phyloP scores from a whole-genome alignment of 2,113 vertebrate species.

The Syngnathus typhle region DNA sequence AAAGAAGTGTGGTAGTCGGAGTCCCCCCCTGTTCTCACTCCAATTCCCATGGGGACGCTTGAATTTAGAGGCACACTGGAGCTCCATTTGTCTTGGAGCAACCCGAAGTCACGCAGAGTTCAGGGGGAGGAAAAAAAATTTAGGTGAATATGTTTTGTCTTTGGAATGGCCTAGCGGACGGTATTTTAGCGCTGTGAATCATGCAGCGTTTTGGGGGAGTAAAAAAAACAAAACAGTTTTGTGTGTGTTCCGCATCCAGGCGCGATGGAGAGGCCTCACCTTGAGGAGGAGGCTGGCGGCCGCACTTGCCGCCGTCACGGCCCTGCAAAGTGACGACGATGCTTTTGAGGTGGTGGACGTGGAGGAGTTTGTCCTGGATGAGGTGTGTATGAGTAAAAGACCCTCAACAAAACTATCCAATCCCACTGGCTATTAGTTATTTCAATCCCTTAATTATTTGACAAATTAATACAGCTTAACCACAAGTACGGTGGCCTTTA shows the following conservation, averaged over 20 bases:
- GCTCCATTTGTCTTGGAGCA: conserved; percentile 89
- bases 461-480: no score
- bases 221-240: not conserved
- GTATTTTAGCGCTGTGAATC: conserved; percentile 84
- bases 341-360: conserved; percentile 84
- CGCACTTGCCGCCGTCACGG: conserved; percentile 70
- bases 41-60: conserved; percentile 74
- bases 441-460: not conserved
- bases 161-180: conserved; percentile 87
- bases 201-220: conserved; percentile 43
- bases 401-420: not conserved
- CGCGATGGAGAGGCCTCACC: conserved; percentile 83
- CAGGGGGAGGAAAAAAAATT: conserved; percentile 88
- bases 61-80: conserved; percentile 81
- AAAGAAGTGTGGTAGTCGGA: conserved; percentile 78
- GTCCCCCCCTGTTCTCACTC: conserved; percentile 60
- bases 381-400: conserved; percentile 70
- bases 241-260: conserved; percentile 75
- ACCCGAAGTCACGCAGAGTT: conserved; percentile 90
- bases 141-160: conserved; percentile 88
- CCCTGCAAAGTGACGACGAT: conserved; percentile 69
- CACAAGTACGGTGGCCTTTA: no score
- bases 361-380: conserved; percentile 79
- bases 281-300: conserved; percentile 81
- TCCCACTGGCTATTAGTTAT: not conserved